These are phyloP conservation scores for Zhengitettix transpicula DNA, from an alignment of 2,888 invertebrate species.

Conservation along the genomic window DNA sequence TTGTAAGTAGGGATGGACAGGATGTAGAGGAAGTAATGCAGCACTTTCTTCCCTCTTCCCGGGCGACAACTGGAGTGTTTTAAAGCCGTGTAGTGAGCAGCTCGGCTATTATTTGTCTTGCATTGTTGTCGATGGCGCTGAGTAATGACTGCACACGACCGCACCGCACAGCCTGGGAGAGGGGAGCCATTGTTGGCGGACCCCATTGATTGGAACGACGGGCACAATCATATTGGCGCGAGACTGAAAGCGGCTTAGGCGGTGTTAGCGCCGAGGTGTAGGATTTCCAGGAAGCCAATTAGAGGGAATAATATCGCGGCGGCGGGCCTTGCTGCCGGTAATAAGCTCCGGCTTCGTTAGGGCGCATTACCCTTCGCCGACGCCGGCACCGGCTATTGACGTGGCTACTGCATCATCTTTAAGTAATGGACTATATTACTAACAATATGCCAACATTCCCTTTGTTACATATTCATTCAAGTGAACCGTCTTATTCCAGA, in stretches of 20 bases:
- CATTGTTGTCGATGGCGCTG: background rate
- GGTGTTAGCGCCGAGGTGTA: conserved; percentile 5
- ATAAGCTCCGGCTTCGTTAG: background rate
- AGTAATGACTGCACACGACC: background rate
- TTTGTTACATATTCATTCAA: no score
- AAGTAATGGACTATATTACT: no score
- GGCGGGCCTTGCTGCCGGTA: background rate
- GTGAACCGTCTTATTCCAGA: no score
- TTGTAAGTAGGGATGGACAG: no score
- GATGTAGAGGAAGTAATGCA: no score
- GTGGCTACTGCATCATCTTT: no score
- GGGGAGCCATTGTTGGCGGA: conserved; percentile 7
- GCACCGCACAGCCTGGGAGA: background rate
- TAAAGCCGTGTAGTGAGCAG: background rate
- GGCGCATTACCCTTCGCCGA: background rate
- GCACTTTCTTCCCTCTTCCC: background rate
- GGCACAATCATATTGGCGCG: conserved; percentile 6
- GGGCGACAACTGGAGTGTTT: background rate
- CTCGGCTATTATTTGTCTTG: background rate
- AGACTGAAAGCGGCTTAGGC: conserved; percentile 3
- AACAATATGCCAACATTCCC: no score
- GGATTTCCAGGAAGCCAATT: conserved; percentile 6
- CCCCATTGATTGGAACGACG: conserved; percentile 7
- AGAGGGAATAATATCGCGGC: conserved; percentile 1
- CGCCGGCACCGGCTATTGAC: no score